phyloP scores from a whole-genome alignment of 2,797 vertebrate species.

The Strix occidentalis region DNA sequence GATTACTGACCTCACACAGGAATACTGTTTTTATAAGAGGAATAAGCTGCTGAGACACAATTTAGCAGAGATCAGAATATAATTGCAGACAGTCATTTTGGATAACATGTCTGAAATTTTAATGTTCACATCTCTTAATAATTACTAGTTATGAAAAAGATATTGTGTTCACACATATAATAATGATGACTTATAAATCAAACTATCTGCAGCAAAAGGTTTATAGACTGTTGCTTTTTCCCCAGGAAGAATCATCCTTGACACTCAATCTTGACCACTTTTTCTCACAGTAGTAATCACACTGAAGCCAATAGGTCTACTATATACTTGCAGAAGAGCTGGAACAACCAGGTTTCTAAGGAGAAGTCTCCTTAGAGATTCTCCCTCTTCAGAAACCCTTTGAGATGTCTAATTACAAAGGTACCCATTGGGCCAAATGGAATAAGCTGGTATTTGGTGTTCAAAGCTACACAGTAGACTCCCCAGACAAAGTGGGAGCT shows the following conservation, averaged over 20 bases:
- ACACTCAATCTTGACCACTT: neutral
- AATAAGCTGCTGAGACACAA: neutral
- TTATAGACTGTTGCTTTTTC: neutral
- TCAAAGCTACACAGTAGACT: neutral
- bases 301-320: neutral
- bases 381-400: neutral
- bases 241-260: neutral
- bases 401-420: neutral
- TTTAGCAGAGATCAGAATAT: neutral
- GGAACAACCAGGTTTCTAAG: neutral
- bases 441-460: neutral
- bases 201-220: neutral
- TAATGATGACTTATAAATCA: neutral
- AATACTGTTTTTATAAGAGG: neutral
- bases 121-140: neutral
- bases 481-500: neutral
- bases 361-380: neutral
- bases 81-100: neutral
- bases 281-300: neutral
- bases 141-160: neutral
- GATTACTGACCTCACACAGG: neutral
- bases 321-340: neutral
- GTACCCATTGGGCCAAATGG: neutral
- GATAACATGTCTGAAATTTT: neutral
- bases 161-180: neutral